Evolutionary conservation across 1,140 invertebrate genomes (phyloP), one percentile per base, ranked within the genome.

Genomic region (Venturia canescens): DNA sequence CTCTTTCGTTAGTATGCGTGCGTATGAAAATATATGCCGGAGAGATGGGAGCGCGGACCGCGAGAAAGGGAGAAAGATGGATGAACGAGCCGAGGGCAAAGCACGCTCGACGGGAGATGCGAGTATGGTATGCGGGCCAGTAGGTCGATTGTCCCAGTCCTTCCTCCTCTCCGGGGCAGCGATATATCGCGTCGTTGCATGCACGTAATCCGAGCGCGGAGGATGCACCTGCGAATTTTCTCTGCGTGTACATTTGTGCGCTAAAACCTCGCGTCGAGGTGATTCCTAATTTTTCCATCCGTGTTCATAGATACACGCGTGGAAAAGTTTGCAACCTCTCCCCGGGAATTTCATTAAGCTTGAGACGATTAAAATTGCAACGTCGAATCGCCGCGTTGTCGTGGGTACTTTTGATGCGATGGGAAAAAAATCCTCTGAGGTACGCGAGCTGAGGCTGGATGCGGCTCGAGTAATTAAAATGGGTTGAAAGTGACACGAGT

Each of bases 61-160:
- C n/a, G 69, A 21, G 69, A 38, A 26, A 23, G 69, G 29, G 29
- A 38, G 31, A 34, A 6, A n/a, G 38, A 21, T 72, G 18, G 26
- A 27, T 1, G 3, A 11, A 44, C 18, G 16, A 34, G 21, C 70
- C 27, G 70, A 18, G 15, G 38, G 31, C 70, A 34, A 72, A 48
- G 38, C n/a, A 34, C 69, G 69, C 69, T 71, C 9, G 81, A 44
- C 67, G 57, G 70, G 60, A 53, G 48, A 75, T 67, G 77, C 44
- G 75, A 79, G 72, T 77, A 79, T 53, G 82, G 82, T 80, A 83
- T 83, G 79, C 79, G 74, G 79, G 82, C 76, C 82, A 83, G 79
- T 83, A 80, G 82, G 82, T 83, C 82, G 77, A 57, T 67, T 26
- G 60, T 63, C 60, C 23, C 60, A 26, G 60, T 63, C 60, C 60